These are phyloP conservation scores for Amphiprion ocellaris DNA, from an alignment of 2,113 vertebrate genomes.

Conservation along the genomic window DNA sequence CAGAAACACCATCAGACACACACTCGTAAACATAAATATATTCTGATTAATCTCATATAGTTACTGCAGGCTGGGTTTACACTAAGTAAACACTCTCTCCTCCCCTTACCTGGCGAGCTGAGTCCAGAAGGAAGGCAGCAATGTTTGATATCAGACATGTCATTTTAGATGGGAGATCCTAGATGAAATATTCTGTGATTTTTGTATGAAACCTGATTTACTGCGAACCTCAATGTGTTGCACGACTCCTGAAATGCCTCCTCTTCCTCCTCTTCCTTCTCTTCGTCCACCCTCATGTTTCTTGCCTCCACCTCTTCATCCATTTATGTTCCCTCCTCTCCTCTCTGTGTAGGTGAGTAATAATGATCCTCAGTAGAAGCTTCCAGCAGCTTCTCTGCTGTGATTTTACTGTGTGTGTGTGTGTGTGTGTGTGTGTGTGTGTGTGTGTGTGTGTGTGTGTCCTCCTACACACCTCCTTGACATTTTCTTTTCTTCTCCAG, in stretches of 20 bases:
- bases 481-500: constrained; percentile 40
- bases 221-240: background rate
- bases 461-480: constrained; percentile 36
- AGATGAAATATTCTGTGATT: no score
- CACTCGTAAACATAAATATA: no score
- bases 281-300: constrained; percentile 1
- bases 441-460: constrained; percentile 17
- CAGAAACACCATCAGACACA: no score
- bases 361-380: background rate
- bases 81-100: no score
- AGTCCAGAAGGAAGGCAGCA: no score
- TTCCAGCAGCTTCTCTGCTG: constrained; percentile 22
- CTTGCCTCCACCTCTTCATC: background rate
- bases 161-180: no score
- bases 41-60: no score
- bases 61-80: no score
- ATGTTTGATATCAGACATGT: no score
- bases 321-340: background rate
- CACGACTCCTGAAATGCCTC: constrained; percentile 17
- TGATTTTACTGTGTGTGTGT: background rate
- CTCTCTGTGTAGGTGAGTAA: constrained; percentile 33
- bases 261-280: constrained; percentile 16
- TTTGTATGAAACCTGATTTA: no score
- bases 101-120: no score
- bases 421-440: constrained; percentile 20